phyloP scores from a whole-genome alignment of 2,888 invertebrate species.

The Diaperis boleti region DNA sequence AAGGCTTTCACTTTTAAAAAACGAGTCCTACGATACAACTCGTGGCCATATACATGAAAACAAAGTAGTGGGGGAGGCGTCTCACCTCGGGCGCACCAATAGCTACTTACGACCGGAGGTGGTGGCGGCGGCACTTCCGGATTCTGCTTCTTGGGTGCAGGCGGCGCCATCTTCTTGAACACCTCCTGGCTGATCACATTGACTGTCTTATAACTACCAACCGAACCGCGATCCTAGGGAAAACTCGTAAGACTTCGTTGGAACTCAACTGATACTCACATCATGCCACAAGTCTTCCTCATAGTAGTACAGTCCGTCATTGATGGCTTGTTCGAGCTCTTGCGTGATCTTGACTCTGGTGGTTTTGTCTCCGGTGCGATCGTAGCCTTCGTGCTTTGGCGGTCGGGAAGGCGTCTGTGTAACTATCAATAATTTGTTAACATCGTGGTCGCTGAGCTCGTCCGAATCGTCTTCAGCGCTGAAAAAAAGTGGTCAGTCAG shows the following conservation, averaged over 20 bases:
- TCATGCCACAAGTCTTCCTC: constrained; percentile 94
- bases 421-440: constrained; percentile 94
- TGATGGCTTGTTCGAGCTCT: constrained; percentile 94
- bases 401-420: constrained; percentile 77
- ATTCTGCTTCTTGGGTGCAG: constrained; percentile 74
- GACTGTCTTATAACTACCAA: constrained; percentile 83
- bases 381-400: constrained; percentile 89
- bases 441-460: constrained; percentile 92
- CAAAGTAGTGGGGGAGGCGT: too few relatives aligned
- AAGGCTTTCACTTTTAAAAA: too few relatives aligned
- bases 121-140: constrained; percentile 88
- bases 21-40: too few relatives aligned
- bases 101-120: constrained; percentile 68
- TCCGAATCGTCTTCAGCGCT: constrained; percentile 88
- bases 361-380: constrained; percentile 90
- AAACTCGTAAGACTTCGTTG: constrained; percentile 7
- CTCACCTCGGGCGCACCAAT: neutral
- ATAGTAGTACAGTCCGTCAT: constrained; percentile 95
- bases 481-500: constrained; percentile 42
- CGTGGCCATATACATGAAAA: too few relatives aligned
- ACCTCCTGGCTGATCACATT: constrained; percentile 89
- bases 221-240: constrained; percentile 66
- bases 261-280: constrained; percentile 38
- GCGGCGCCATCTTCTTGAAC: constrained; percentile 83
- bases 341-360: constrained; percentile 94